Conservation (phyloP, 2,113 vertebrate species). For the Prochilodus magdalenae region DNA sequence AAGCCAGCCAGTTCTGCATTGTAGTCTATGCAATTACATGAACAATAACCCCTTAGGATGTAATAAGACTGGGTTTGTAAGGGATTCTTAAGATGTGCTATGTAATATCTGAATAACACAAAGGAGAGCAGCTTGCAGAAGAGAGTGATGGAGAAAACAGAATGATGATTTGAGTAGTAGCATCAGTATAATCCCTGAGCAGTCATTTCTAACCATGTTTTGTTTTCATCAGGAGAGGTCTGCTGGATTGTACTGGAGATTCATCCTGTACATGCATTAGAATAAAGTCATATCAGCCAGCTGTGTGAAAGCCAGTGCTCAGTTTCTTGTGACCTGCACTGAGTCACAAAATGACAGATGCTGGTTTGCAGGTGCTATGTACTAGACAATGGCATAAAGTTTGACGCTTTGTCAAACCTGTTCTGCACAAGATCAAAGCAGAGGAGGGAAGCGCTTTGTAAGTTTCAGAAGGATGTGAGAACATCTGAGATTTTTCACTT, state of each 20-base stretch:
- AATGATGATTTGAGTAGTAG: not conserved
- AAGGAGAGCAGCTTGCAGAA: not conserved
- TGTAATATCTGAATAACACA: not conserved
- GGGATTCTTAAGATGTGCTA: not conserved
- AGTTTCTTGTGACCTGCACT: not conserved
- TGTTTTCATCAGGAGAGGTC: no score
- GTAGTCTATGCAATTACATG: no score
- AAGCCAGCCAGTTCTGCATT: no score
- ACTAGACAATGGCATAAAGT: not conserved
- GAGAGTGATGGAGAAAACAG: not conserved
- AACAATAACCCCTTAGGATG: no score
- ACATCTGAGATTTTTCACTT: not conserved
- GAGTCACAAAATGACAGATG: not conserved
- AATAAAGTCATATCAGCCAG: not conserved
- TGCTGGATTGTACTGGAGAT: not conserved
- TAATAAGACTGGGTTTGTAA: no score
- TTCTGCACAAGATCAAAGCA: not conserved
- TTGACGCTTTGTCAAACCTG: not conserved
- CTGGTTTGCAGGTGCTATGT: not conserved
- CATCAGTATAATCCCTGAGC: not conserved
- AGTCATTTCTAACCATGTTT: no score
- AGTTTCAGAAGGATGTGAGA: not conserved
- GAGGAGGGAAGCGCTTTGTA: not conserved
- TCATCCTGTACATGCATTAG: not conserved
- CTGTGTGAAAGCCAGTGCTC: not conserved